These are phyloP conservation scores for Bombyx mori DNA, from an alignment of 1,140 invertebrate genomes.

Conservation along the genomic window DNA sequence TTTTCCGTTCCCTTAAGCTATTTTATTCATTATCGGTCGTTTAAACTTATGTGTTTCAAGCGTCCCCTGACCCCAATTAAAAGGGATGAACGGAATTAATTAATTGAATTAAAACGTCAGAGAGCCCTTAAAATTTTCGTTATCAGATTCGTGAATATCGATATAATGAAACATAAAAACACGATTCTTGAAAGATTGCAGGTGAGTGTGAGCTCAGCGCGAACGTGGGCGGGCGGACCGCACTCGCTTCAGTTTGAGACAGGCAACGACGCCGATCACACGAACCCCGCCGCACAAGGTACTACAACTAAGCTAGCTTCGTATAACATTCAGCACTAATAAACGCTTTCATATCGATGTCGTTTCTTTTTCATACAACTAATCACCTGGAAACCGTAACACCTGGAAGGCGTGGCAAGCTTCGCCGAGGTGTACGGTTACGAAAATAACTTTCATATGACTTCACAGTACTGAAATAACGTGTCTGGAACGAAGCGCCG, in stretches of 20 bases:
- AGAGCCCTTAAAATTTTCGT: too few species aligned
- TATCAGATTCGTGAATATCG: too few species aligned
- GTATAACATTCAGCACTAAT: slow-evolving; percentile 58
- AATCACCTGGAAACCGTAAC: slow-evolving; percentile 49
- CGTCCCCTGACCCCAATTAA: neutral
- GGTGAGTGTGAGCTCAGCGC: slow-evolving; percentile 34
- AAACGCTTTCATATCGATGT: slow-evolving; percentile 44
- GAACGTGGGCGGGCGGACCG: slow-evolving; percentile 44
- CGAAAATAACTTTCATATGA: slow-evolving; percentile 57
- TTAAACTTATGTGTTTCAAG: neutral
- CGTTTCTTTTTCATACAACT: slow-evolving; percentile 42
- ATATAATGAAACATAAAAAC: too few species aligned
- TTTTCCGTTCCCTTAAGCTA: too few species aligned
- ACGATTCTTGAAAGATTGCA: slow-evolving; percentile 39
- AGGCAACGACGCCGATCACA: slow-evolving; percentile 59
- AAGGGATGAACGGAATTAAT: neutral
- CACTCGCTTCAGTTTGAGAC: slow-evolving; percentile 50
- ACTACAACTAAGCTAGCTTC: slow-evolving; percentile 40
- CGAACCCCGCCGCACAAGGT: slow-evolving; percentile 66
- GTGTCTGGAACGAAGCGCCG: slow-evolving; percentile 29
- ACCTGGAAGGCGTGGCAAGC: slow-evolving; percentile 41
- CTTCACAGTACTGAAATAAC: slow-evolving; percentile 61
- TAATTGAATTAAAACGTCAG: too few species aligned
- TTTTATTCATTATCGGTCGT: too few species aligned
- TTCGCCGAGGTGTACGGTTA: slow-evolving; percentile 49